A percentile compares a stretch with the other conserved stretches of the same genome.
Evolutionary conservation across 2,888 invertebrate genomes (phyloP).

Genomic region (Clusia tigrina): DNA sequence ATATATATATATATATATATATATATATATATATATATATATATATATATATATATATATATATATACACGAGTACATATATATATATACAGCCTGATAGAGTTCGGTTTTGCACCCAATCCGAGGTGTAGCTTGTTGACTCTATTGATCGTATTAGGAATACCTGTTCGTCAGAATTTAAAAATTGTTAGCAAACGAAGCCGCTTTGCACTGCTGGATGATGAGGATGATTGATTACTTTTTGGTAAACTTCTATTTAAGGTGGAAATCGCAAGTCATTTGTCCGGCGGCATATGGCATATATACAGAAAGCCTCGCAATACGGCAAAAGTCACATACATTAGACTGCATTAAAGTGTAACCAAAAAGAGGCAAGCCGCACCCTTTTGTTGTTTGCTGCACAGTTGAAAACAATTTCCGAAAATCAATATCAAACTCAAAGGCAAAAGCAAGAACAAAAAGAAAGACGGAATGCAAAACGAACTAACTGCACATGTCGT

Average conservation of each 20-base stretch:
- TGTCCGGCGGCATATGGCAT: slow-evolving; percentile 40
- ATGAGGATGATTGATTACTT: neutral
- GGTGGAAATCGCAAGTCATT: slow-evolving; percentile 47
- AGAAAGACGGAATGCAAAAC: too few relatives aligned
- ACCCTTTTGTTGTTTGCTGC: slow-evolving; percentile 7
- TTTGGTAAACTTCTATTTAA: neutral
- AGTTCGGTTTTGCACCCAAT: too few relatives aligned
- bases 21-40: too few relatives aligned
- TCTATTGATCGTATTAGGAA: too few relatives aligned
- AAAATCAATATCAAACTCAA: neutral
- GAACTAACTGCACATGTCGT: slow-evolving; percentile 15
- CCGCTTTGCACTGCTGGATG: too few relatives aligned
- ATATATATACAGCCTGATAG: too few relatives aligned
- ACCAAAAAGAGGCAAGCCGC: slow-evolving; percentile 50
- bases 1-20: too few relatives aligned
- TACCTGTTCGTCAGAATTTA: too few relatives aligned
- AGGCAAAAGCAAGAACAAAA: slow-evolving; percentile 30
- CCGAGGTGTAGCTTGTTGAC: too few relatives aligned
- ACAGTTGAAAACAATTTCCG: neutral
- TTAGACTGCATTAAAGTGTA: slow-evolving; percentile 58
- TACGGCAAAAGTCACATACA: slow-evolving; percentile 56
- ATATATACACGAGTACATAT: too few relatives aligned
- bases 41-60: too few relatives aligned
- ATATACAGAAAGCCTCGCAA: neutral
- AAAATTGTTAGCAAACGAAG: too few relatives aligned